Percentiles rank a stretch among this genome's conserved stretches.
phyloP scores from a whole-genome alignment of 2,113 vertebrate species.

The Melanerpes formicivorus region DNA sequence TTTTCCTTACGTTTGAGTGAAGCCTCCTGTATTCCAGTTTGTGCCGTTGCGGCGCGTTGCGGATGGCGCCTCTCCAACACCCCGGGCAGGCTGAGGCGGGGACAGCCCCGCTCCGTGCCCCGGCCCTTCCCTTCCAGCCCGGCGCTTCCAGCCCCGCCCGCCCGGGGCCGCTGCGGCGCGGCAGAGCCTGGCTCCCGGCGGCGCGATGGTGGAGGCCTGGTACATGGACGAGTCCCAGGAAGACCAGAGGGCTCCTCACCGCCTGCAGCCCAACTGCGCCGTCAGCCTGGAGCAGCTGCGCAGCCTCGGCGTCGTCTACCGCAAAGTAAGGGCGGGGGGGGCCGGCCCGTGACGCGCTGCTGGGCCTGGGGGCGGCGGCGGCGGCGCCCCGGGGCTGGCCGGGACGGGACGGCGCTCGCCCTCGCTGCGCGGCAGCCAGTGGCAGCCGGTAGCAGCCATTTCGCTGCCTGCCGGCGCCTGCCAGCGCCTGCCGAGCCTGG shows the following conservation, averaged over 20 bases:
- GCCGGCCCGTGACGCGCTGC: not conserved
- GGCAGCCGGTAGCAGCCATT: no score
- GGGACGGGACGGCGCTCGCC: not conserved
- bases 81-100: not conserved
- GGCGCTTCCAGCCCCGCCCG: not conserved
- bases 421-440: accelerated
- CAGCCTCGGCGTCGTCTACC: conserved; percentile 80
- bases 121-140: not conserved
- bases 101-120: not conserved
- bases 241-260: conserved; percentile 48
- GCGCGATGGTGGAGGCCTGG: conserved; percentile 43
- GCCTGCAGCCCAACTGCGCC: conserved; percentile 69
- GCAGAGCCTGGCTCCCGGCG: not conserved
- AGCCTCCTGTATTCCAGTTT: no score
- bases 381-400: not conserved
- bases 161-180: not conserved
- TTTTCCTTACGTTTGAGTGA: no score
- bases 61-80: accelerated
- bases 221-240: conserved; percentile 52
- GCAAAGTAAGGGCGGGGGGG: conserved; percentile 66
- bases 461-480: not conserved
- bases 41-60: accelerated
- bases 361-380: not conserved
- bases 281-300: conserved; percentile 76
- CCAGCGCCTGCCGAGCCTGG: not conserved